Conservation (phyloP, 2,797 vertebrate species). For the Xiphorhynchus erythropygius region DNA sequence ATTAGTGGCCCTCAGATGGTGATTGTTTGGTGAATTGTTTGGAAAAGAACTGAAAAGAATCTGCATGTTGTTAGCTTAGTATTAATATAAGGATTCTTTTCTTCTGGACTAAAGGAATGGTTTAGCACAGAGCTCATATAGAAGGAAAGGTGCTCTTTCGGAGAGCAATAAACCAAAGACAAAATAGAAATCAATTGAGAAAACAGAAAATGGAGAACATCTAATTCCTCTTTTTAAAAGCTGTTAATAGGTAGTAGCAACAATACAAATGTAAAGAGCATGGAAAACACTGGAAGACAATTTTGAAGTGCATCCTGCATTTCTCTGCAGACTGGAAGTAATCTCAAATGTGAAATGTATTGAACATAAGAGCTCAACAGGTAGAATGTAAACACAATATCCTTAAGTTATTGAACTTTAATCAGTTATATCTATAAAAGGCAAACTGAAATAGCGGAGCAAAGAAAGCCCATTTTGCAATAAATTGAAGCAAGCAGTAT, state of each 20-base stretch:
- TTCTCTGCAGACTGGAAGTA: neutral
- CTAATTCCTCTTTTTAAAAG: neutral
- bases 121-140: neutral
- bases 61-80: too few species aligned
- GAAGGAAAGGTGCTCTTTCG: neutral
- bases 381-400: neutral
- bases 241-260: neutral
- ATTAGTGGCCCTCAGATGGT: too few species aligned
- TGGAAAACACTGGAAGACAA: neutral
- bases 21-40: too few species aligned
- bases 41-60: too few species aligned
- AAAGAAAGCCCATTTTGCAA: neutral
- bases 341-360: neutral
- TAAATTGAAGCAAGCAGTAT: neutral
- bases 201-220: neutral
- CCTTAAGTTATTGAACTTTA: neutral
- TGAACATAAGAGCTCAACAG: neutral
- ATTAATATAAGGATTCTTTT: too few species aligned
- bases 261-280: neutral
- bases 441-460: neutral
- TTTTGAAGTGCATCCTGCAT: neutral
- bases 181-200: neutral
- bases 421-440: neutral
- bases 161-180: neutral
- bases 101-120: too few species aligned